Base-by-base conservation (phyloP, 2,797 vertebrate species). In the Chaetodon trifasciatus region DNA sequence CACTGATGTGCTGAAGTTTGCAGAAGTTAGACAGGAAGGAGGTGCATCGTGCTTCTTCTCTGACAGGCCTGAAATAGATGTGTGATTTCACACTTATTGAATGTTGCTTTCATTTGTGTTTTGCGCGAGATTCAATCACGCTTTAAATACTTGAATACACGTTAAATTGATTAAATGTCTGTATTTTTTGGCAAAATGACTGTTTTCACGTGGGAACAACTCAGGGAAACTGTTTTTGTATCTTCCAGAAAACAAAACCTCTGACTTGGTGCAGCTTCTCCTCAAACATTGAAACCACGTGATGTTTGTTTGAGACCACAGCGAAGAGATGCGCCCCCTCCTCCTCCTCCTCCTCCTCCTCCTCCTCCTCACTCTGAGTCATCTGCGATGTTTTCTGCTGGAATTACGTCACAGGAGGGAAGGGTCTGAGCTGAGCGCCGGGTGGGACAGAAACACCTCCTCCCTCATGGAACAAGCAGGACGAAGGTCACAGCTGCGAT, bases 401-500 rank as follows among this genome's bases (percentile, higher is more conserved):
- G 3, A 23, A 0, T 63, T n/a, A 52, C 1, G 39, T 85, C 65
- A 82, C 0, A 24, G 23, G 5, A 10, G 5, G 63, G 52, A 24
- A 28, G 37, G 12, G 37, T 8, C 6, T 53, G 61, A 12, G 24
- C 2, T 19, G 1, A 11, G 4, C 3, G 0, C 19, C 35, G 1
- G 60, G 32, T 46, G 7, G 1, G 16, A 47, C 40, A 50, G 58
- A 6, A 55, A 64, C 70, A 66, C 46, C 32, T 44, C 13, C n/a
- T 13, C 42, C 42, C 42, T 44, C 42, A 44, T 44, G 42, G 5
- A 13, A 9, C 8, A 4, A 81, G 68, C 62, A 82, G 47, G 79
- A 24, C 3, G 39, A 0, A 53, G 82, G 82, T 74, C 81, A 87
- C 82, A 79, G 24, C 83, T 89, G 88, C 3, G 35, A 57, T 16